Evolutionary conservation across 1,140 invertebrate species (phyloP).

Genomic region (Heliconius melpomene): DNA sequence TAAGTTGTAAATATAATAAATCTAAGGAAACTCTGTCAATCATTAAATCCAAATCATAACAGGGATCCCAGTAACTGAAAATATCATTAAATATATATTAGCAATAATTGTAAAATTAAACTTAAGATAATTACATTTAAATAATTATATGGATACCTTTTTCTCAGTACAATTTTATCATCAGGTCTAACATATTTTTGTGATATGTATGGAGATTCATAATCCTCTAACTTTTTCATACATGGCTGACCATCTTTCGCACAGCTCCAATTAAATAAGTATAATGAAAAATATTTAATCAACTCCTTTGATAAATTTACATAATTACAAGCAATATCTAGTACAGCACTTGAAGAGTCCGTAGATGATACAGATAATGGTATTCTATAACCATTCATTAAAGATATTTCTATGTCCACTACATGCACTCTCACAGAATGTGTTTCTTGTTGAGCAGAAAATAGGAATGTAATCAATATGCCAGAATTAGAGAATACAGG

Average conservation of each 20-base stretch:
- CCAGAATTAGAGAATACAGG: slow-evolving; percentile 88
- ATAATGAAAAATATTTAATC: slow-evolving; percentile 94
- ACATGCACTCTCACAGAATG: slow-evolving; percentile 86
- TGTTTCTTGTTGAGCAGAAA: slow-evolving; percentile 95
- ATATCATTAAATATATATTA: slow-evolving; percentile 25
- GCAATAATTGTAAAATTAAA: background rate
- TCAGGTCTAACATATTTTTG: slow-evolving; percentile 84
- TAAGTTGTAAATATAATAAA: slow-evolving; percentile 93
- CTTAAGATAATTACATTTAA: slow-evolving; percentile 20
- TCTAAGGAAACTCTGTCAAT: slow-evolving; percentile 91
- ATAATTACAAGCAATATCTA: slow-evolving; percentile 89
- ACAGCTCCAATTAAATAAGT: slow-evolving; percentile 88
- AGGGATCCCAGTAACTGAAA: slow-evolving; percentile 94
- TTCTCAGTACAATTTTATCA: slow-evolving; percentile 88
- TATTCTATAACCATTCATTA: slow-evolving; percentile 93
- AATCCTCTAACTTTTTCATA: slow-evolving; percentile 94
- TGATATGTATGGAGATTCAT: slow-evolving; percentile 97
- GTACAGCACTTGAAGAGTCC: slow-evolving; percentile 90
- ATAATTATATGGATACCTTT: slow-evolving; percentile 81
- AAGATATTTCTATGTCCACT: slow-evolving; percentile 89
- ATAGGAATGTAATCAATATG: slow-evolving; percentile 92
- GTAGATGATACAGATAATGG: slow-evolving; percentile 90
- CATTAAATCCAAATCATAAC: slow-evolving; percentile 91
- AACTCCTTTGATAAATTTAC: slow-evolving; percentile 90
- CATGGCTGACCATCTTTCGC: slow-evolving; percentile 87